Base-by-base conservation (phyloP, 2,113 vertebrate species). In the Pseudois nayaur region DNA sequence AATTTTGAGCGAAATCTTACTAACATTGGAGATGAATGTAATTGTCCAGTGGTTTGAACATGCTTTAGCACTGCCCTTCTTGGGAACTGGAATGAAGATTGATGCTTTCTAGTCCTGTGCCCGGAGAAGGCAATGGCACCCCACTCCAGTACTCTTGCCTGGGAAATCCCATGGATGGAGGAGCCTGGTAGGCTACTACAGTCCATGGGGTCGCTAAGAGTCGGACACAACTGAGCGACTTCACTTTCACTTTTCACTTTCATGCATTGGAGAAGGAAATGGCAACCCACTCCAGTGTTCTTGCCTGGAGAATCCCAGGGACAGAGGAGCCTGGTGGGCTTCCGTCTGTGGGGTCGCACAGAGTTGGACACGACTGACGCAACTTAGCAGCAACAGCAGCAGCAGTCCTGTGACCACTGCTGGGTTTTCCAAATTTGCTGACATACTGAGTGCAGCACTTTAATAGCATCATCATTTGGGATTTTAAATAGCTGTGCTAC, bases 171-270 rank as follows among this genome's bases (percentile, higher is more conserved):
- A 62, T 62, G 60, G 60, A 62, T 0, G 3, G 60, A 33, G 60
- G 60, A 62, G 14, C 31, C 60, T 62, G 31, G 60, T 62, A 16
- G 29, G 60, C 60, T 62, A 16, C 60, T 62, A 16, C 14, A 16
- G 29, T 62, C 14, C 60, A 31, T 3, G 29, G 29, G 14, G 60
- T 62, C 6, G 1, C 60, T 31, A 31, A 62, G 13, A 33, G 60
- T 33, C 1, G 0, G 14, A 62, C 29, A 62, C 0, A 0, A 62
- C 60, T 33, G 6, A 62, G 14, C 0, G 0, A 33, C 59, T 15
- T 62, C 59, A 60, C 59, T 62, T 31, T 15, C 59, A 62, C 13
- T 62, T 60, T 60, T 60, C 13, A 60, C 13, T 60, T 60, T 31
- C 59, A 60, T 60, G 27, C 59, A 60, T 60, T 31, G 59, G 59